Percentiles rank a stretch among this genome's conserved stretches.
These are phyloP conservation scores for Tanypteryx hageni DNA, from an alignment of 2,888 invertebrate genomes.

Conservation along the genomic window DNA sequence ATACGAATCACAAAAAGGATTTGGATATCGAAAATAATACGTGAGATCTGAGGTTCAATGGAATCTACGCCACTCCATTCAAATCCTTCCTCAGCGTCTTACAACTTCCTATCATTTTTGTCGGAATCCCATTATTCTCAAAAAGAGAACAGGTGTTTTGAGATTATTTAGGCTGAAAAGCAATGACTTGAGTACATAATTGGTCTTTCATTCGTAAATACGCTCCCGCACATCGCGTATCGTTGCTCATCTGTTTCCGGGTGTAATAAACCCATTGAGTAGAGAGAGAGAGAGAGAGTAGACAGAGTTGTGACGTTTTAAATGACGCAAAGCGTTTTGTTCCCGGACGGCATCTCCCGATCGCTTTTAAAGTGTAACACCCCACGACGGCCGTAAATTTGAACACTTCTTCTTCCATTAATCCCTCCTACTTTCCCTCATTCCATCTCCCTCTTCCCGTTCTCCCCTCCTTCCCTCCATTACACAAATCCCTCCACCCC, in stretches of 20 bases:
- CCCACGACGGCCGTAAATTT: neutral
- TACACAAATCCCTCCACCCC: neutral
- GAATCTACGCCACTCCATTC: no score
- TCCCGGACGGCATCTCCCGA: neutral
- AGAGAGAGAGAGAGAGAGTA: no score
- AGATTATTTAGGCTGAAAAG: neutral
- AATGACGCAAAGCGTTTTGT: neutral
- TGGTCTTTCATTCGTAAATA: neutral
- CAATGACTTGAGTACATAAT: neutral
- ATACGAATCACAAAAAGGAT: no score
- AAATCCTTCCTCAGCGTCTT: no score
- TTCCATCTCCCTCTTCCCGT: neutral
- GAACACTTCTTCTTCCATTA: neutral
- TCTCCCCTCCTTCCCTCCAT: neutral
- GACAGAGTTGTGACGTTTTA: neutral
- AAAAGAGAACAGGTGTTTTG: neutral
- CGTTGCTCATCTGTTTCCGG: neutral
- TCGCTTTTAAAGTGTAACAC: slow-evolving; percentile 9
- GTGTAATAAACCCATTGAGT: neutral
- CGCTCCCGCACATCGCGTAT: neutral
- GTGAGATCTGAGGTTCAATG: no score
- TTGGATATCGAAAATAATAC: no score
- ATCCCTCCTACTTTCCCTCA: neutral
- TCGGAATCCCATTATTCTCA: neutral
- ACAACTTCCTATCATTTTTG: no score